phyloP scores from a whole-genome alignment of 2,113 vertebrate genomes.

The Coracopsis vasa region DNA sequence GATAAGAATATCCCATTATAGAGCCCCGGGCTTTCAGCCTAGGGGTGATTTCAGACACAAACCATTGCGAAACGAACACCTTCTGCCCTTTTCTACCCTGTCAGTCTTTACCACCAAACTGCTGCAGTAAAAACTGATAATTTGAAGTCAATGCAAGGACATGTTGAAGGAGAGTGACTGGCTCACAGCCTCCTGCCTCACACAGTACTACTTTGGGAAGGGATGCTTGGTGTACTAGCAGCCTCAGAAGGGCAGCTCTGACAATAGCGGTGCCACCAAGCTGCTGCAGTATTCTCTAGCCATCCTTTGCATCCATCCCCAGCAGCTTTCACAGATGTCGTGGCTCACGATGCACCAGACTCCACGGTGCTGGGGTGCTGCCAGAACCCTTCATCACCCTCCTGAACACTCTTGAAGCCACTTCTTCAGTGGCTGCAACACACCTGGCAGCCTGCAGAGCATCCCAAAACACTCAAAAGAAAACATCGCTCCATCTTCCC shows the following conservation, averaged over 20 bases:
- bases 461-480: neutral
- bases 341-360: accelerated
- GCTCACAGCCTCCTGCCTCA: neutral
- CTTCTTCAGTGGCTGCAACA: neutral
- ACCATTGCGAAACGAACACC: accelerated
- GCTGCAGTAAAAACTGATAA: neutral
- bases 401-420: neutral
- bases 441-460: neutral
- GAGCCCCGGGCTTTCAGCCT: neutral
- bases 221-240: neutral
- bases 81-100: neutral
- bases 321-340: neutral
- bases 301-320: neutral
- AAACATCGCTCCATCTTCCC: neutral
- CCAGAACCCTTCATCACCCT: neutral
- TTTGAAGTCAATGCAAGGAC: neutral
- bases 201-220: neutral
- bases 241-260: neutral
- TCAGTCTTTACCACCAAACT: neutral
- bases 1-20: neutral
- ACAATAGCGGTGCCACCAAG: neutral
- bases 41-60: neutral
- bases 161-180: accelerated
- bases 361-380: accelerated
- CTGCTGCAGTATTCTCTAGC: neutral